Conservation (phyloP, 2,113 vertebrate species). For the Camelus dromedarius region DNA sequence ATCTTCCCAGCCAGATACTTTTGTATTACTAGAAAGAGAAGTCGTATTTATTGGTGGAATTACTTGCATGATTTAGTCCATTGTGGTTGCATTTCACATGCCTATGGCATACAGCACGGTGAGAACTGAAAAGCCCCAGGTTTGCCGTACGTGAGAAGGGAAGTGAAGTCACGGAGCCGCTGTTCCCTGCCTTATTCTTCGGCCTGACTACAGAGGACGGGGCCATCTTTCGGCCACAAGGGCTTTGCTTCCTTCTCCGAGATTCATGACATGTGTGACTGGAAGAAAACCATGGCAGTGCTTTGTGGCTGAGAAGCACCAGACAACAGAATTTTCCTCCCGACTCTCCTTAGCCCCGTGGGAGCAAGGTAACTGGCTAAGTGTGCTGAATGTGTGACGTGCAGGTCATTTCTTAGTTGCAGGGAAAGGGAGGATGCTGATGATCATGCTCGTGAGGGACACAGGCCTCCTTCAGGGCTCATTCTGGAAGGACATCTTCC, state of each 20-base stretch:
- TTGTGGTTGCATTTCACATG: background rate
- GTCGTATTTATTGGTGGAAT: background rate
- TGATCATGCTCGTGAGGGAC: fast-evolving
- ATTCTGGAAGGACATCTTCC: background rate
- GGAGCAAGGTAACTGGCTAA: background rate
- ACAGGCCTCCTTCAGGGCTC: fast-evolving
- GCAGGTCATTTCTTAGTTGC: background rate
- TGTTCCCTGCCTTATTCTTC: background rate
- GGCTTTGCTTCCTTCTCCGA: conserved; percentile 62
- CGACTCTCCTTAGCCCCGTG: fast-evolving
- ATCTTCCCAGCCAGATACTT: background rate
- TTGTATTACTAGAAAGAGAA: conserved; percentile 53
- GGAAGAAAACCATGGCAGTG: fast-evolving
- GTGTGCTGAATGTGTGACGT: background rate
- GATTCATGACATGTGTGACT: fast-evolving
- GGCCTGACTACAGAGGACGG: background rate
- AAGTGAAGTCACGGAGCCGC: background rate
- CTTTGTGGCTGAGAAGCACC: background rate
- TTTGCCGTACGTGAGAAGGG: background rate
- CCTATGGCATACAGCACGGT: fast-evolving
- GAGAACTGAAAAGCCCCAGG: background rate
- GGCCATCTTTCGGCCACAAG: background rate
- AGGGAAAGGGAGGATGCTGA: background rate
- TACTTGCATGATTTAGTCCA: background rate
- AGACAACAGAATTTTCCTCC: background rate